These are phyloP conservation scores for Mus spretus DNA, from an alignment of 2,797 vertebrate genomes.

Conservation along the genomic window DNA sequence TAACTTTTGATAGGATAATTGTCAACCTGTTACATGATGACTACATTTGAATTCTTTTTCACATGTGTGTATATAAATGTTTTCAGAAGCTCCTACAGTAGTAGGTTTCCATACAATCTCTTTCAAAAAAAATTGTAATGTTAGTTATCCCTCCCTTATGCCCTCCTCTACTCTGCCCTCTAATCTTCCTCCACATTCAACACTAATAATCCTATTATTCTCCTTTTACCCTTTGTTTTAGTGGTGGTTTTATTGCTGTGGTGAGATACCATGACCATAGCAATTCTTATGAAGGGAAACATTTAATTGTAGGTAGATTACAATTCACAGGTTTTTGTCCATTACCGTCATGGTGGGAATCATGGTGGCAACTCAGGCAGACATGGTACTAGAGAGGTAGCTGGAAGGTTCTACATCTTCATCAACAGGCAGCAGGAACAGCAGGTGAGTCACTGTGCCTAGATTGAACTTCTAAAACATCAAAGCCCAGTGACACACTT, in stretches of 20 bases:
- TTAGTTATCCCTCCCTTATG: neutral
- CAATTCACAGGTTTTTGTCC: too few relatives aligned
- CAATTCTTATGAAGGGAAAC: too few relatives aligned
- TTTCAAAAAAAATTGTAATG: neutral
- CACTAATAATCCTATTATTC: neutral
- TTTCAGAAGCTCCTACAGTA: neutral
- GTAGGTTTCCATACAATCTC: neutral
- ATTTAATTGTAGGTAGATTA: too few relatives aligned
- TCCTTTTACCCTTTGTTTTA: neutral
- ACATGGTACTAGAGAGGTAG: too few relatives aligned
- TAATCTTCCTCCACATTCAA: neutral
- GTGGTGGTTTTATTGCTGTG: neutral
- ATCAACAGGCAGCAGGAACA: too few relatives aligned
- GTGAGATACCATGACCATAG: too few relatives aligned
- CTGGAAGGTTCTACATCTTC: too few relatives aligned
- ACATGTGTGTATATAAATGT: neutral
- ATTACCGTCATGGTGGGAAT: too few relatives aligned
- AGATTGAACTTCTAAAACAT: too few relatives aligned
- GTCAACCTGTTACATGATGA: neutral
- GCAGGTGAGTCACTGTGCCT: too few relatives aligned
- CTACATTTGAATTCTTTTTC: neutral
- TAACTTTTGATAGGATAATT: neutral
- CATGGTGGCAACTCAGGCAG: too few relatives aligned
- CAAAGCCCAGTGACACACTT: too few relatives aligned
- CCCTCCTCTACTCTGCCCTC: neutral